Evolutionary conservation across 2,888 invertebrate species (phyloP).

Genomic region (Orchesella flavescens): DNA sequence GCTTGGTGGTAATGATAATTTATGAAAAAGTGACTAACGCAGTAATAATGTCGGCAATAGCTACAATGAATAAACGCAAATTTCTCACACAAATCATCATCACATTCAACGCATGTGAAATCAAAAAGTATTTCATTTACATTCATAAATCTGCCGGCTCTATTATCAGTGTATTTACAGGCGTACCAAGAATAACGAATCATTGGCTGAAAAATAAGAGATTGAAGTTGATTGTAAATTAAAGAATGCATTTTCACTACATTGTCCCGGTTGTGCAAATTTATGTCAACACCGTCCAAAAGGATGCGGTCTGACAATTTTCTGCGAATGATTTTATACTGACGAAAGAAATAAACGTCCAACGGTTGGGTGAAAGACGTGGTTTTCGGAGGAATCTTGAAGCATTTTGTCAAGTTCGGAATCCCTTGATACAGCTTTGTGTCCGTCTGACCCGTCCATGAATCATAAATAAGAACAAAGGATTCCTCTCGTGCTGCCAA

Average conservation of each 20-base stretch:
- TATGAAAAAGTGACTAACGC: not conserved
- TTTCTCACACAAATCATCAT: not conserved
- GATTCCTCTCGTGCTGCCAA: not conserved
- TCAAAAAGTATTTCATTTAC: slow-evolving; percentile 17
- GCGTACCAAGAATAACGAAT: slow-evolving; percentile 35
- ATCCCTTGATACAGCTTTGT: not conserved
- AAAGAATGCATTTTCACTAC: slow-evolving; percentile 32
- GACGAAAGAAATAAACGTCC: slow-evolving; percentile 36
- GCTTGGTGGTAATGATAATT: slow-evolving; percentile 19
- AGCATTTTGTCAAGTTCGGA: not conserved
- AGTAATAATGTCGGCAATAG: not conserved
- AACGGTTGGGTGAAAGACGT: slow-evolving; percentile 30
- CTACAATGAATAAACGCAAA: not conserved
- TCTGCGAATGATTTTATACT: slow-evolving; percentile 33
- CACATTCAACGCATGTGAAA: not conserved
- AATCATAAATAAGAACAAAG: slow-evolving; percentile 6
- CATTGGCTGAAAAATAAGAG: slow-evolving; percentile 26
- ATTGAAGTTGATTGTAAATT: slow-evolving; percentile 39
- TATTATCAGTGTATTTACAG: slow-evolving; percentile 6
- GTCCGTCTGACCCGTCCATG: slow-evolving; percentile 47
- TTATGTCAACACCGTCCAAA: not conserved
- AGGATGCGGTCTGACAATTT: not conserved
- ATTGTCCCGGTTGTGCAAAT: slow-evolving; percentile 11
- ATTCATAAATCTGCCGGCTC: slow-evolving; percentile 10
- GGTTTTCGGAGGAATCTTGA: slow-evolving; percentile 31